A percentile compares a stretch with the other conserved stretches of the same genome.
Evolutionary conservation across 2,113 vertebrate species (phyloP).

Genomic region (Bos indicus): DNA sequence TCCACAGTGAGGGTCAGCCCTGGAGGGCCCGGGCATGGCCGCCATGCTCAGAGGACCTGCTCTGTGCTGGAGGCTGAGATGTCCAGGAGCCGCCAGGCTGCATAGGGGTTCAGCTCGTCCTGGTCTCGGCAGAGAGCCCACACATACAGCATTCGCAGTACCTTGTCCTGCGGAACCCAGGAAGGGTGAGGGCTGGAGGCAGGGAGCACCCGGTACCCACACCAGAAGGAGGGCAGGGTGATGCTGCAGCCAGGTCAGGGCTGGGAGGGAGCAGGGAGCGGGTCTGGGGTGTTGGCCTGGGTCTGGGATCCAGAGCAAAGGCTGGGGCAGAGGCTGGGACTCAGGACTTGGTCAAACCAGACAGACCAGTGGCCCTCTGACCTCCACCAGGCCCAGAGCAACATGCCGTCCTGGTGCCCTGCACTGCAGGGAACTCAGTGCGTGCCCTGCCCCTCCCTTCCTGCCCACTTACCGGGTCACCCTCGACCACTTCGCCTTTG

Average conservation of each 20-base stretch:
- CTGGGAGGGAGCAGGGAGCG: background rate
- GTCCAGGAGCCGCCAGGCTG: slow-evolving; percentile 96
- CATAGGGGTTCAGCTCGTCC: slow-evolving; percentile 92
- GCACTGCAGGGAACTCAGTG: accelerated
- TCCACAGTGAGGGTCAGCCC: background rate
- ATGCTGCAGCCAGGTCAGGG: background rate
- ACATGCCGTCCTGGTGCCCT: background rate
- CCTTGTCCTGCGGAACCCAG: slow-evolving; percentile 87
- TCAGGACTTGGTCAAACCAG: too few relatives aligned
- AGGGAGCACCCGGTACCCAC: background rate
- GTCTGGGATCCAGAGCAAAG: background rate
- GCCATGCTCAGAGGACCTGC: slow-evolving; percentile 89
- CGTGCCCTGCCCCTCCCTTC: too few relatives aligned
- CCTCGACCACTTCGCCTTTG: slow-evolving; percentile 93
- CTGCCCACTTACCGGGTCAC: slow-evolving; percentile 89
- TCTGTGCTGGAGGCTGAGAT: slow-evolving; percentile 94
- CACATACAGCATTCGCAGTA: slow-evolving; percentile 94
- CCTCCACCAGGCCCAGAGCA: background rate
- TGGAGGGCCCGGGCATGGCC: accelerated
- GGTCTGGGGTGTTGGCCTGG: background rate
- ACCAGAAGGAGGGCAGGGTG: too few relatives aligned
- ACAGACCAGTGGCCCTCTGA: background rate
- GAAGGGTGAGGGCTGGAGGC: background rate
- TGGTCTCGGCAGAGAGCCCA: slow-evolving; percentile 98
- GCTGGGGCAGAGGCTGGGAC: background rate